Evolutionary conservation across 2,797 vertebrate species (phyloP), one percentile per base, ranked within the genome.

Genomic region (Alosa sapidissima): DNA sequence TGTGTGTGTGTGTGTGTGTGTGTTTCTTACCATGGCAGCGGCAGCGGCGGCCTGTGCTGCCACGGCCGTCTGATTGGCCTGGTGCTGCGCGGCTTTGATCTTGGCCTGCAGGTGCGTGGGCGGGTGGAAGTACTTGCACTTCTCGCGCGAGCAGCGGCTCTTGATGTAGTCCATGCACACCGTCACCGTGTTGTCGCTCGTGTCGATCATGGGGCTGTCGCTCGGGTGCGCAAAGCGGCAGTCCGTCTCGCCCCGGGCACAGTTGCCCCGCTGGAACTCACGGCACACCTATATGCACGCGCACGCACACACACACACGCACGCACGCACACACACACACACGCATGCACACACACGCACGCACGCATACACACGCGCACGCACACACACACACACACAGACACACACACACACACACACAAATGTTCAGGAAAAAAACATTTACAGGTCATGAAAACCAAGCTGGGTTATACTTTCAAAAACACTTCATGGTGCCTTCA

Each of bases 81-180:
- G 98, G 92, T 99, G 98, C 93, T 99, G 98, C 88, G 97, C 95
- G 87, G 98, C 97, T 96, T 99, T 99, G 95, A 99, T 98, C 97
- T 99, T 99, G 95, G 98, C 98, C 97, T 99, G 98, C 96, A 99
- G 97, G 96, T 99, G 98, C 93, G 98, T 97, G 92, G 98, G 98
- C 93, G 98, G 98, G 96, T 99, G 98, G 96, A 99, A 99, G 97
- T 99, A 99, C 96, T 99, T 99, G 97, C 98, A 99, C 97, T 99
- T 99, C 96, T 99, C 98, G 94, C 98, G 96, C 93, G 98, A 98
- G 96, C 98, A 99, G 95, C 98, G 98, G 94, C 98, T 97, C 97
- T 99, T 99, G 96, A 99, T 98, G 96, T 98, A 99, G 96, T 99
- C 98, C 98, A 99, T 99, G 96, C 98, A 99, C 95, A 99, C 98